Evolutionary conservation across 2,113 vertebrate species (phyloP).

Genomic region (Rynchops niger): DNA sequence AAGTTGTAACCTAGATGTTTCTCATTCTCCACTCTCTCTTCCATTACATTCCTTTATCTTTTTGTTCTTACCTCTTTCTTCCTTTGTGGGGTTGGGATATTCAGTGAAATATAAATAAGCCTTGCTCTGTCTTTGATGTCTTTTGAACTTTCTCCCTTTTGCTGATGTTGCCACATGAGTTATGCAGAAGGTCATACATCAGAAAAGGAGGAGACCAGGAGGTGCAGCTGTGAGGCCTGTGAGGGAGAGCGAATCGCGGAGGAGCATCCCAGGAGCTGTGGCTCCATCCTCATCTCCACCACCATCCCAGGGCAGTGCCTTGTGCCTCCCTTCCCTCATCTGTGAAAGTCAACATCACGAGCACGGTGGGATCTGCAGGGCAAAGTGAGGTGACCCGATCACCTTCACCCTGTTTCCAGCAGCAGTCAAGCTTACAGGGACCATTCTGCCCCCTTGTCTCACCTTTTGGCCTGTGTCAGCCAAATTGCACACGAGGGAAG

Average conservation of each 20-base stretch:
- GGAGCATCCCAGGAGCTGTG: neutral
- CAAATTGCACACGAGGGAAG: neutral
- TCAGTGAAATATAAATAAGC: slow-evolving; percentile 29
- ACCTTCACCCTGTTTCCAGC: neutral
- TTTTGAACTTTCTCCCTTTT: slow-evolving; percentile 15
- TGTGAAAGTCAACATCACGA: neutral
- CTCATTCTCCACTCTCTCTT: neutral
- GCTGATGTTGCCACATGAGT: neutral
- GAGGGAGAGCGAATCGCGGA: neutral
- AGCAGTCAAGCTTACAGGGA: neutral
- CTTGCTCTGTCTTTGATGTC: neutral
- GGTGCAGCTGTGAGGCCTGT: neutral
- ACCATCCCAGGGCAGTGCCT: neutral
- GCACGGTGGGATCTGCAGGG: neutral
- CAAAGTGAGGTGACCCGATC: neutral
- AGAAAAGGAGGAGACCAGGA: neutral
- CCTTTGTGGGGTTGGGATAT: neutral
- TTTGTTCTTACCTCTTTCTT: neutral
- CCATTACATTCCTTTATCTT: neutral
- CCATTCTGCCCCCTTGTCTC: neutral
- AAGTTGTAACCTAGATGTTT: neutral
- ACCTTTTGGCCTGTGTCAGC: neutral
- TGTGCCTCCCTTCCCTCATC: neutral
- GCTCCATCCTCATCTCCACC: neutral
- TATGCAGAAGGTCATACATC: neutral